A percentile compares a stretch with the other conserved stretches of the same genome.
Conservation (phyloP, 2,888 invertebrate species). For the Chaetogeoica ovagalla region DNA sequence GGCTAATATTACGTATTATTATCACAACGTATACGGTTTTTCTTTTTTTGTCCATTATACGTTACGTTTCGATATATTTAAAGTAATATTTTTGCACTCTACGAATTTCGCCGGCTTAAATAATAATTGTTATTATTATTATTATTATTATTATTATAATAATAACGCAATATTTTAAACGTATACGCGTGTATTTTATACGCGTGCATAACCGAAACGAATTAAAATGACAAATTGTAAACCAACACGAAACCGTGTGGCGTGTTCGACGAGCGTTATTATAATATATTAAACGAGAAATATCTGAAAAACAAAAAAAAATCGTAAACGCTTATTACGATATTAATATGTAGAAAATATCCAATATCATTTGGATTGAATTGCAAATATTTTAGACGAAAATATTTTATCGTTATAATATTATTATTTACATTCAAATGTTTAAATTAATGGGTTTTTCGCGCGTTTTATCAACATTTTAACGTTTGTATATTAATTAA, state of each 20-base stretch:
- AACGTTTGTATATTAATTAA: too few relatives aligned
- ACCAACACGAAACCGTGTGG: conserved; percentile 30
- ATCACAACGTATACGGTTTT: background rate
- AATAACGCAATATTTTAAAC: conserved; percentile 26
- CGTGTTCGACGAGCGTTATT: conserved; percentile 31
- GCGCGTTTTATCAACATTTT: too few relatives aligned
- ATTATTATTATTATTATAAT: background rate
- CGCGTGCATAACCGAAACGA: conserved; percentile 34
- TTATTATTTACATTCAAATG: background rate
- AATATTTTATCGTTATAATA: background rate
- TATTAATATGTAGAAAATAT: background rate
- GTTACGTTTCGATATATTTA: conserved; percentile 9
- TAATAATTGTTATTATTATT: conserved; percentile 2
- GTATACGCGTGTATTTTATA: background rate
- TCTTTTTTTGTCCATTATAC: background rate
- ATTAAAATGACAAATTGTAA: conserved; percentile 39
- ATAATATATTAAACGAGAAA: conserved; percentile 27
- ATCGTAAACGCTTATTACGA: conserved; percentile 31
- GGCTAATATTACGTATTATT: background rate
- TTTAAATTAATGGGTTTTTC: conserved; percentile 2
- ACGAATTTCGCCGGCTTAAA: background rate
- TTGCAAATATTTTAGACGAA: background rate
- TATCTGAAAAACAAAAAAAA: too few relatives aligned
- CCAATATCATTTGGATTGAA: conserved; percentile 1
- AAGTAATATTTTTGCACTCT: background rate